phyloP scores from a whole-genome alignment of 1,140 invertebrate species.

The Ostrea denselamellosa region DNA sequence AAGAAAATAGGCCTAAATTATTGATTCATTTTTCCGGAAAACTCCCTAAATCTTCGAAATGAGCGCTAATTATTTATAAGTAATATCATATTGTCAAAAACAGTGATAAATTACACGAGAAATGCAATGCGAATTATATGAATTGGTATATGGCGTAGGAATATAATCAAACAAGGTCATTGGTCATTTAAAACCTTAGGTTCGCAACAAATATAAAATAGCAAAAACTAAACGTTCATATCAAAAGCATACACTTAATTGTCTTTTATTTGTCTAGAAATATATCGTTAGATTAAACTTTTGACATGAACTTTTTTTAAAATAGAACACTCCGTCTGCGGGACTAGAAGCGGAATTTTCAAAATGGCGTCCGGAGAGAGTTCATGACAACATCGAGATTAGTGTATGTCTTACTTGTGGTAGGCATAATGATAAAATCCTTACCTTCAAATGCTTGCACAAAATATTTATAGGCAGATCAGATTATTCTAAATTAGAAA shows the following conservation, averaged over 20 bases:
- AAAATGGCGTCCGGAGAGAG: constrained; percentile 68
- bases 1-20: constrained; percentile 53
- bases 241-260: too few relatives aligned
- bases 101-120: too few relatives aligned
- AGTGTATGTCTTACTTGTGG: not conserved
- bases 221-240: not conserved
- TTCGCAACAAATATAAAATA: constrained; percentile 37
- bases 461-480: not conserved
- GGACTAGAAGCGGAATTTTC: constrained; percentile 60
- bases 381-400: not conserved
- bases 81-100: not conserved
- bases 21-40: not conserved
- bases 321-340: not conserved
- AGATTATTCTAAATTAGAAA: too few relatives aligned
- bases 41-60: too few relatives aligned
- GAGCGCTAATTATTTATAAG: not conserved
- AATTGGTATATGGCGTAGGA: constrained; percentile 49
- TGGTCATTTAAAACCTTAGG: constrained; percentile 48
- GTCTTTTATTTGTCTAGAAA: not conserved
- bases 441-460: not conserved
- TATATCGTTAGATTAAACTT: not conserved
- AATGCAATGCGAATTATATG: not conserved
- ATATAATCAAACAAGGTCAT: constrained; percentile 59
- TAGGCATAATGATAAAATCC: not conserved
- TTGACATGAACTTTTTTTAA: not conserved